Conservation (phyloP, 2,888 invertebrate species). For the Noctuana brunneofusca region DNA sequence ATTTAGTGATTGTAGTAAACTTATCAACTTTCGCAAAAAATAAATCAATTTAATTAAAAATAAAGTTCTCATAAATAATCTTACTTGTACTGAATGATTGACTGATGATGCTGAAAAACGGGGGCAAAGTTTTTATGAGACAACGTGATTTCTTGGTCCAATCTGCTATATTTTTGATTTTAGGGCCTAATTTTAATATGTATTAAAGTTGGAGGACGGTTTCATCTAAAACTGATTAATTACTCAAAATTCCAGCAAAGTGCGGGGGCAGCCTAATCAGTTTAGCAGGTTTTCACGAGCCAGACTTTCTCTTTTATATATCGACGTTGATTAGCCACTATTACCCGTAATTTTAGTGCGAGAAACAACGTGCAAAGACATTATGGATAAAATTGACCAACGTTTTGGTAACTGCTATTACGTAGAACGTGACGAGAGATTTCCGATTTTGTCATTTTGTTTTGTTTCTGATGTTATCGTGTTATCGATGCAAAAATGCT, state of each 20-base stretch:
- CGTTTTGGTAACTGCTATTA: conserved; percentile 22
- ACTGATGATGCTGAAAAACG: too few relatives aligned
- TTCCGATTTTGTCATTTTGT: conserved; percentile 3
- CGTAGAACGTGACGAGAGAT: conserved; percentile 36
- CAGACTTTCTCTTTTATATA: conserved; percentile 39
- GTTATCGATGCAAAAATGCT: neutral
- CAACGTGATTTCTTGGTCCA: too few relatives aligned
- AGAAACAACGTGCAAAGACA: conserved; percentile 41
- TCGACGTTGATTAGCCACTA: conserved; percentile 44
- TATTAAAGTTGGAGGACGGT: neutral
- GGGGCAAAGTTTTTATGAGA: too few relatives aligned
- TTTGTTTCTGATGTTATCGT: too few relatives aligned
- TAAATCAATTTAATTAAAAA: too few relatives aligned
- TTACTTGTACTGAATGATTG: too few relatives aligned
- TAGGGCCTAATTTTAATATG: too few relatives aligned
- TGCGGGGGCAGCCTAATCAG: conserved; percentile 37
- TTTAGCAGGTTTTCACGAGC: conserved; percentile 29
- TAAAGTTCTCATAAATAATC: too few relatives aligned
- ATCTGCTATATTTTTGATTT: too few relatives aligned
- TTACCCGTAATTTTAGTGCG: conserved; percentile 45
- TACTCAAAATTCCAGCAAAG: conserved; percentile 29
- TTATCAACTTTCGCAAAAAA: too few relatives aligned
- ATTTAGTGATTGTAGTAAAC: too few relatives aligned
- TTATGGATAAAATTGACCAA: conserved; percentile 42
- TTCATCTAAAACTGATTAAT: conserved; percentile 12